A percentile compares a stretch with the other conserved stretches of the same genome.
Evolutionary conservation across 1,140 invertebrate genomes (phyloP).

Genomic region (Anastrepha ludens): DNA sequence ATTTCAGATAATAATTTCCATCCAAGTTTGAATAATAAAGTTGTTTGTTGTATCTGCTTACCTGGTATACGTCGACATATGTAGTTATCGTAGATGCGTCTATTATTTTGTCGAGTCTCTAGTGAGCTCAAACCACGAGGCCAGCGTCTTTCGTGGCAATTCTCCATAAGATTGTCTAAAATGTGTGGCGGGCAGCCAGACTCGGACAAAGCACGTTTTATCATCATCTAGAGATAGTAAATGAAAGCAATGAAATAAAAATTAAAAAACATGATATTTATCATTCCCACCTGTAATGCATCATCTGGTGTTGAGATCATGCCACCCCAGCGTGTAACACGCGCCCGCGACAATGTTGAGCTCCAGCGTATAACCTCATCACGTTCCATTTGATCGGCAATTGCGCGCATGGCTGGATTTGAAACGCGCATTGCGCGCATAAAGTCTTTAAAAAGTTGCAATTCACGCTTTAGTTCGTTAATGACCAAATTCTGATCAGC

Average conservation of each 20-base stretch:
- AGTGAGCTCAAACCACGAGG: constrained; percentile 92
- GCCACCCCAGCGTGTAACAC: constrained; percentile 96
- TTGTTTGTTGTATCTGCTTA: constrained; percentile 3
- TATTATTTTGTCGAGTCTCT: constrained; percentile 94
- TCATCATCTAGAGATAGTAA: constrained; percentile 82
- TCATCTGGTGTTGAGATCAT: constrained; percentile 98
- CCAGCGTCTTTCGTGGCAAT: constrained; percentile 96
- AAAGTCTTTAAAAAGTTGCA: constrained; percentile 90
- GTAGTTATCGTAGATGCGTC: constrained; percentile 92
- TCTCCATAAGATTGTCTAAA: constrained; percentile 96
- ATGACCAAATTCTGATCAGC: constrained; percentile 90
- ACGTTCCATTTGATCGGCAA: constrained; percentile 93
- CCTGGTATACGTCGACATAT: constrained; percentile 95
- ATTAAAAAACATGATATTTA: no score
- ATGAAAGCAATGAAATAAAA: neutral
- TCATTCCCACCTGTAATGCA: constrained; percentile 84
- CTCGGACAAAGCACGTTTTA: constrained; percentile 92
- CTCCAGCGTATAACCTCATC: constrained; percentile 96
- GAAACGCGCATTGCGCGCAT: constrained; percentile 92
- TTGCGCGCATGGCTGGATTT: constrained; percentile 91
- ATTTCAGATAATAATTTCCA: no score
- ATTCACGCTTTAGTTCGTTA: constrained; percentile 90
- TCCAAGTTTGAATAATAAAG: no score
- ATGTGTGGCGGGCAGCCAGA: constrained; percentile 94
- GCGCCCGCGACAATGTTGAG: constrained; percentile 85